phyloP scores from a whole-genome alignment of 2,888 invertebrate species.

The Altica lythri region DNA sequence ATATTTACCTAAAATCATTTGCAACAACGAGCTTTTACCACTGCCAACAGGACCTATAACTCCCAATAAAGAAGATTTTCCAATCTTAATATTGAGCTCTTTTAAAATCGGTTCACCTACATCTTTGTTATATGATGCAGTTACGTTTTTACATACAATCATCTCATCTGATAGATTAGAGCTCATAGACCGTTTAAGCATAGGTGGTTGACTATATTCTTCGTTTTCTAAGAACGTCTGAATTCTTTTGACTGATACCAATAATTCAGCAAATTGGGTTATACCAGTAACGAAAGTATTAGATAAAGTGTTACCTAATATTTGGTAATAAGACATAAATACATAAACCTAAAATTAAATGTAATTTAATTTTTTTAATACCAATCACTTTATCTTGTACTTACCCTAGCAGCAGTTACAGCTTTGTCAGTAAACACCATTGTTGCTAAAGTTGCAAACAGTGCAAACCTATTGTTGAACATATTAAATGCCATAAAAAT shows the following conservation, averaged over 20 bases:
- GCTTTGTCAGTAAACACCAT: constrained; percentile 63
- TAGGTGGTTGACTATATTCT: constrained; percentile 39
- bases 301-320: constrained; percentile 62
- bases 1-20: constrained; percentile 54
- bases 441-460: constrained; percentile 66
- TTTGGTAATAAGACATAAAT: constrained; percentile 61
- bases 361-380: background rate
- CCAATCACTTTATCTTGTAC: too few species aligned
- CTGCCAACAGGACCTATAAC: constrained; percentile 66
- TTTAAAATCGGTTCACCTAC: constrained; percentile 56
- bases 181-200: background rate
- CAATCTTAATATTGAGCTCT: constrained; percentile 64
- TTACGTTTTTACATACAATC: constrained; percentile 40
- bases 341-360: constrained; percentile 57
- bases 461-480: constrained; percentile 80
- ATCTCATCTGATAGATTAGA: constrained; percentile 1
- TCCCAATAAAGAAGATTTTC: constrained; percentile 54
- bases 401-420: constrained; percentile 72
- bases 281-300: constrained; percentile 61
- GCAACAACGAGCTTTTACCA: constrained; percentile 50
- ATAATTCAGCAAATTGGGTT: constrained; percentile 57
- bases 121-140: constrained; percentile 50
- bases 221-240: constrained; percentile 53
- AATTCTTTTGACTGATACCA: constrained; percentile 56
- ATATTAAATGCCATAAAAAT: constrained; percentile 68